Base-by-base conservation (phyloP, 2,888 invertebrate genomes). In the Amblyteles armatorius region DNA sequence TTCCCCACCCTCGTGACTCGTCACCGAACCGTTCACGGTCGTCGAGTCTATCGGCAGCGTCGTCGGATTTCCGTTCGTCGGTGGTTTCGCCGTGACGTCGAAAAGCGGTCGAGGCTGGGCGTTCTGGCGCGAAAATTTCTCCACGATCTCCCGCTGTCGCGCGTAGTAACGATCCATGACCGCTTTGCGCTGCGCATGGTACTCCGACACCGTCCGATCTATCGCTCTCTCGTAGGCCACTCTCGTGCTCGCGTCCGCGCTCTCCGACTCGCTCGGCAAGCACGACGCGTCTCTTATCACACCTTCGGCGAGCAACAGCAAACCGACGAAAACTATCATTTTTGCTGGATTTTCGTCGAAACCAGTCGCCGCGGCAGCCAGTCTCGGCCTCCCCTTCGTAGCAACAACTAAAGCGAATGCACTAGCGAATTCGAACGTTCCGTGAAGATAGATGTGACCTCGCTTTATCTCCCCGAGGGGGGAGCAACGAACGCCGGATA, bases 111-210 rank as follows among this genome's bases (percentile, higher is more conserved):
- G 52, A 40, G 60, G 40, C 48, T 57, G 69, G 16, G 60, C 19
- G 0, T 76, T 78, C 73, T n/a, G 85, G 3, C 73, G 79, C 2
- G 44, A 72, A 36, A 90, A 88, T 44, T 85, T 89, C 57, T 86
- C 76, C 2, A 73, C 57, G 26, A 91, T 91, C 36, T 89, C 88
- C 0, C 79, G 87, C 36, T 89, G 89, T 22, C 90, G 85, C 9
- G 90, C 87, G 80, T 89, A 83, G 84, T 87, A 91, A 68, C 85
- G 89, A 0, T 91, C 90, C 91, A 91, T 91, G 3, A 91, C 88
- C 2, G 88, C 89, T 86, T 86, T 88, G n/a, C 91, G 87, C 52
- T 88, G 87, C 1, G 88, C 87, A 44, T 90, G 89, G 84, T 91
- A 91, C 40, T 89, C 89, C 0, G 79, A 63, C 19, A 86, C 73